Base-by-base conservation (phyloP, 1,140 invertebrate species). In the Gonioctena quinquepunctata region DNA sequence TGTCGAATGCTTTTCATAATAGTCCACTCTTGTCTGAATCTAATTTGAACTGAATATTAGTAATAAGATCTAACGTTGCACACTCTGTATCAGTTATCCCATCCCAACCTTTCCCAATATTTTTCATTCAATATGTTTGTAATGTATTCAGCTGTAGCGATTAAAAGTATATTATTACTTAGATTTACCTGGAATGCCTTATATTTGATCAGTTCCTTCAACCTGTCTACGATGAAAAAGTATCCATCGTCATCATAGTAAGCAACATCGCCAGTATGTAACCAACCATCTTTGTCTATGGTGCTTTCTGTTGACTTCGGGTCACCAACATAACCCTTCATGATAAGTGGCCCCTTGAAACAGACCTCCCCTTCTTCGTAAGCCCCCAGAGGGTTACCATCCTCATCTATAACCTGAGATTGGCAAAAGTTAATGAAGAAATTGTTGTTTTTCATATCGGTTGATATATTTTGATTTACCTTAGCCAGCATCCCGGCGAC, bases 241-340 rank as follows among this genome's bases (percentile, higher is more conserved):
- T 70, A 72, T 60, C 65, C 42, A 1, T 88, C 88, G 5, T 92
- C 86, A 75, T 94, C 92, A 73, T 89, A 90, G 79, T 91, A 93
- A 0, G 90, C 93, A 66, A 95, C 86, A 81, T 95, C 93, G 18
- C 93, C 93, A 22, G 93, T 94, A 68, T 92, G 89, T 8, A 95
- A 80, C 89, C 91, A 95, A 1, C 92, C 91, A 54, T 94, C 89
- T 18, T 76, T 71, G 76, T 91, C 90, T 3, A 95, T 85, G 0
- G 88, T 89, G 2, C 87, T 86, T 13, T 84, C 83, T 3, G 91
- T 92, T 3, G 90, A 89, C 66, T 87, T 83, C 1, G 79, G 75
- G 77, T 94, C 87, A 6, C 87, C 87, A 73, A 88, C 82, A 69
- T 92, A 92, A 1, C 90, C 90, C 69, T 89, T 87, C 89, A 91